A percentile compares a stretch with the other conserved stretches of the same genome.
Conservation (phyloP, 2,113 vertebrate species). For the Chionodraco myersi region DNA sequence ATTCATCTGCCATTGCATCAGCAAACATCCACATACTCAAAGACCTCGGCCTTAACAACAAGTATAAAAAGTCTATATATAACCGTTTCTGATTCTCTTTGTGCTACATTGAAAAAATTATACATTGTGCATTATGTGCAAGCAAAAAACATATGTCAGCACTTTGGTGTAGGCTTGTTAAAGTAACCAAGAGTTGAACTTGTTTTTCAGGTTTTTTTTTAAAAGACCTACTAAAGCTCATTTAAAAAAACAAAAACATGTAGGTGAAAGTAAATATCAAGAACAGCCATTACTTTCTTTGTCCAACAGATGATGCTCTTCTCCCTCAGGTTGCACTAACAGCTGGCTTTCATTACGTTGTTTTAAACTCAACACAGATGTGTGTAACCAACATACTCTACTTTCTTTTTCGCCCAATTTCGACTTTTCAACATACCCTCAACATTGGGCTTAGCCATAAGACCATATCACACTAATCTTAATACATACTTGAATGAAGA, state of each 20-base stretch:
- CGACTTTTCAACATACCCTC: slow-evolving; percentile 15
- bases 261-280: neutral
- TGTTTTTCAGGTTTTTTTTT: slow-evolving; percentile 15
- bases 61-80: slow-evolving; percentile 49
- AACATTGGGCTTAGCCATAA: slow-evolving; percentile 1
- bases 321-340: slow-evolving; percentile 14
- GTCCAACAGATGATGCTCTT: slow-evolving; percentile 29
- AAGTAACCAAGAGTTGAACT: slow-evolving; percentile 38
- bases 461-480: slow-evolving; percentile 2
- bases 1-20: slow-evolving; percentile 7
- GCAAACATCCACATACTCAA: slow-evolving; percentile 45
- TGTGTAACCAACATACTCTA: neutral
- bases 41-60: slow-evolving; percentile 42
- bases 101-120: slow-evolving; percentile 52
- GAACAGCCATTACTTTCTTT: neutral
- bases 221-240: slow-evolving; percentile 29
- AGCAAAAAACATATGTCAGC: slow-evolving; percentile 63
- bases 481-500: neutral
- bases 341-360: slow-evolving; percentile 7
- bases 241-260: slow-evolving; percentile 24
- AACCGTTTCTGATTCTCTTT: slow-evolving; percentile 17
- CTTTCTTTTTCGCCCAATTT: neutral
- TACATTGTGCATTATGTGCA: slow-evolving; percentile 71
- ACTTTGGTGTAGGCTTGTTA: slow-evolving; percentile 71
- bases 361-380: neutral